These are phyloP conservation scores for Liparis tanakae DNA, from an alignment of 2,797 vertebrate species.

Conservation along the genomic window DNA sequence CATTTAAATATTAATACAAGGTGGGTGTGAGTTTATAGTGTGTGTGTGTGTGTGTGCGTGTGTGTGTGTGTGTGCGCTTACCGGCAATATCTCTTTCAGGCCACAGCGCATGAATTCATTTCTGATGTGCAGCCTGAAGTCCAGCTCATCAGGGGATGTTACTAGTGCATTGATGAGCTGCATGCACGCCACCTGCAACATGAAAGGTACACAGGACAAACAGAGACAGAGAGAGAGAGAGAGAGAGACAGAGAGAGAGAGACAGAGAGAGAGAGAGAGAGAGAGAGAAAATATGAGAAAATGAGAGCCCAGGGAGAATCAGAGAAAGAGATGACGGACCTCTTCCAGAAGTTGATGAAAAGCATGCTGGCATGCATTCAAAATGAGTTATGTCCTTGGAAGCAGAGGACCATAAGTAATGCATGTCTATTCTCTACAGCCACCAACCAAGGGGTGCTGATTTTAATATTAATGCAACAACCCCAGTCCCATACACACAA, in stretches of 20 bases:
- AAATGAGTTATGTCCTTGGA: slow-evolving; percentile 72
- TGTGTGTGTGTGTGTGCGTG: background rate
- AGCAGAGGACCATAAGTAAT: slow-evolving; percentile 80
- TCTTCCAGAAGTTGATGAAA: slow-evolving; percentile 72
- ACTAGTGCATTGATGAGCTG: slow-evolving; percentile 99
- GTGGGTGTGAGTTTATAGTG: slow-evolving; percentile 22
- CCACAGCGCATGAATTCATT: slow-evolving; percentile 99
- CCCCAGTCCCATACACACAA: slow-evolving; percentile 66
- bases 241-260: background rate
- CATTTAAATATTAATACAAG: slow-evolving; percentile 86
- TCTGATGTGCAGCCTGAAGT: slow-evolving; percentile 98
- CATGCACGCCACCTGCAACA: slow-evolving; percentile 95
- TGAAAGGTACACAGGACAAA: slow-evolving; percentile 43
- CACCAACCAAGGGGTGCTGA: slow-evolving; percentile 61
- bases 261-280: background rate
- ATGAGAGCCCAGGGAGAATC: slow-evolving; percentile 25
- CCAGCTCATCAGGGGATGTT: slow-evolving; percentile 97
- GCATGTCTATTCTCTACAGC: slow-evolving; percentile 80
- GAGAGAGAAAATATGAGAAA: too few relatives aligned
- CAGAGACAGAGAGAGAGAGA: background rate
- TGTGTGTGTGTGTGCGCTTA: slow-evolving; percentile 77
- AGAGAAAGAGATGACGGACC: slow-evolving; percentile 48
- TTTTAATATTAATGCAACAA: slow-evolving; percentile 83
- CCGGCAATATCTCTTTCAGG: slow-evolving; percentile 94
- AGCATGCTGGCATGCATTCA: slow-evolving; percentile 67